Conservation (phyloP, 2,888 invertebrate genomes). For the Mellilla xanthometata region DNA sequence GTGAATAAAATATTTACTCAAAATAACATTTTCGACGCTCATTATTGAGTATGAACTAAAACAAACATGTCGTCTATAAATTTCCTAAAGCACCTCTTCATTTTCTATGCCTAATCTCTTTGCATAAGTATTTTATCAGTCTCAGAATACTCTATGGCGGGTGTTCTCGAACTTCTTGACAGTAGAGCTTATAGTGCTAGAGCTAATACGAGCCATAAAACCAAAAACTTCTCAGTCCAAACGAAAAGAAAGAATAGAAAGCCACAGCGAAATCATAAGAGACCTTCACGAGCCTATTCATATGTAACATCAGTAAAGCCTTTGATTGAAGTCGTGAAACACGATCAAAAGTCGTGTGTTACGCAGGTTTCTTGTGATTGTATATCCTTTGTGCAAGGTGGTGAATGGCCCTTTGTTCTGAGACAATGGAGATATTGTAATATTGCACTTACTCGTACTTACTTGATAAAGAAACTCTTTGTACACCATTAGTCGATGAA, state of each 20-base stretch:
- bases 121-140: too few relatives aligned
- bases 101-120: background rate
- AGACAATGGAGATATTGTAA: slow-evolving; percentile 41
- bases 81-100: background rate
- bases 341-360: slow-evolving; percentile 29
- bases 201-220: too few relatives aligned
- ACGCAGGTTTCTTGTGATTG: slow-evolving; percentile 22
- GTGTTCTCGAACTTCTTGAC: too few relatives aligned
- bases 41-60: background rate
- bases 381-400: slow-evolving; percentile 27
- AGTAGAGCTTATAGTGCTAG: too few relatives aligned
- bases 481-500: too few relatives aligned
- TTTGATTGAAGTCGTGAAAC: slow-evolving; percentile 22
- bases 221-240: too few relatives aligned
- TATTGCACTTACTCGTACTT: background rate
- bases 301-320: too few relatives aligned
- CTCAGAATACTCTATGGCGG: too few relatives aligned
- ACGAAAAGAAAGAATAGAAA: too few relatives aligned
- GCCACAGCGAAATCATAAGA: too few relatives aligned
- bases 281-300: too few relatives aligned
- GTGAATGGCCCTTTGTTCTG: slow-evolving; percentile 48
- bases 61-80: background rate
- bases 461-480: background rate
- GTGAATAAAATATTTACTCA: slow-evolving; percentile 47
- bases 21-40: slow-evolving; percentile 27